Percentiles rank a stretch among this genome's conserved stretches.
Evolutionary conservation across 2,888 invertebrate genomes (phyloP).

Genomic region (Morinoia aosen): DNA sequence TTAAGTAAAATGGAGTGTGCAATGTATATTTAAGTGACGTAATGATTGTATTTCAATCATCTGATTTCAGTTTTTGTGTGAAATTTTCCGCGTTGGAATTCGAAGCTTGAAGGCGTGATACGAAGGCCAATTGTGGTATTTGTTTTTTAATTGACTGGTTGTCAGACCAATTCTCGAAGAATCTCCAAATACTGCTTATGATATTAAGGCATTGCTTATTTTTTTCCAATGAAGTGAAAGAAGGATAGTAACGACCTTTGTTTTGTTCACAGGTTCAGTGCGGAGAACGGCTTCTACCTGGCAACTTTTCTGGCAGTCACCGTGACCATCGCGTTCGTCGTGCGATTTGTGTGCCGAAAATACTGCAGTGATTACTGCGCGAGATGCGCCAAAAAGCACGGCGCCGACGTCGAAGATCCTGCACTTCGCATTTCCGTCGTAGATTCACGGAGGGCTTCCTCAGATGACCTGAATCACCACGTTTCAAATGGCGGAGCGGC

Average conservation of each 20-base stretch:
- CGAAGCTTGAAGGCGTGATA: neutral
- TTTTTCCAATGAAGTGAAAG: neutral
- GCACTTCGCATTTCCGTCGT: neutral
- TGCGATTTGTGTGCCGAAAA: neutral
- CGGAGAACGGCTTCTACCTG: conserved; percentile 40
- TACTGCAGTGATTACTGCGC: conserved; percentile 16
- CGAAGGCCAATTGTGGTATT: neutral
- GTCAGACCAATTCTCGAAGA: neutral
- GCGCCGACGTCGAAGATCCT: neutral
- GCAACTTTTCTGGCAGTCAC: conserved; percentile 28
- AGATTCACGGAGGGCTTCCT: neutral
- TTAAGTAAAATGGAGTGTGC: too few species aligned
- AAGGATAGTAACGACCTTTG: neutral
- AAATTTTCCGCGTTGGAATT: neutral
- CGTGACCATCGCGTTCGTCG: neutral
- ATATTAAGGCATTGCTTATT: neutral
- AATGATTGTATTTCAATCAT: too few species aligned
- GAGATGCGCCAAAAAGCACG: neutral
- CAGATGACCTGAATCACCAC: neutral
- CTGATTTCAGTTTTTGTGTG: neutral
- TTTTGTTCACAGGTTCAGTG: conserved; percentile 46
- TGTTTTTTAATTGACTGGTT: neutral
- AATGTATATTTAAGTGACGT: too few species aligned
- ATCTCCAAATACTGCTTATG: neutral
- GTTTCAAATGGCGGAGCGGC: neutral